Conservation (phyloP, 1,140 invertebrate genomes). For the Rhynchophorus ferrugineus region DNA sequence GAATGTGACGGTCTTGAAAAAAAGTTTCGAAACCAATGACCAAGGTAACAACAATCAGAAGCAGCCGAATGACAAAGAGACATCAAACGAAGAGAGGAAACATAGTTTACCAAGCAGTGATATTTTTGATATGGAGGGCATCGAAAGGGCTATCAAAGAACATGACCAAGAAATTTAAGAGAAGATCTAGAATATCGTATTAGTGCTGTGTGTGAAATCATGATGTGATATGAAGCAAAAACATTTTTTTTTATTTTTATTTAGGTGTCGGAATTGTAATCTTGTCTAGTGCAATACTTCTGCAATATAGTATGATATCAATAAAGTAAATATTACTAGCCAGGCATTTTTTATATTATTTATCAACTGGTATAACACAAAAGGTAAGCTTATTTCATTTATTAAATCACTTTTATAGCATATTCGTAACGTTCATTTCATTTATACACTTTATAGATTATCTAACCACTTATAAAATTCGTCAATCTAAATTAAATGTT, state of each 20-base stretch:
- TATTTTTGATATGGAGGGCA: constrained; percentile 18
- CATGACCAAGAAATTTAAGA: not conserved
- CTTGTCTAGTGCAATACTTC: not conserved
- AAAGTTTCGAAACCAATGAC: not conserved
- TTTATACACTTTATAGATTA: too few relatives aligned
- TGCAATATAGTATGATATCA: not conserved
- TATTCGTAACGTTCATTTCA: too few relatives aligned
- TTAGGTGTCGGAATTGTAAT: not conserved
- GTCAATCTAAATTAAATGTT: too few relatives aligned
- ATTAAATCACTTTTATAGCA: too few relatives aligned
- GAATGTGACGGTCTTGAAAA: constrained; percentile 13
- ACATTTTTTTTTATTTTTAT: not conserved
- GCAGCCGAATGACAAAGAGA: not conserved
- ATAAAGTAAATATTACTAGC: too few relatives aligned
- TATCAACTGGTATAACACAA: too few relatives aligned
- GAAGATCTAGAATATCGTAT: not conserved
- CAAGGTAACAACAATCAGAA: not conserved
- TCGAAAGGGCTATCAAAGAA: constrained; percentile 7
- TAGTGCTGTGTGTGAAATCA: constrained; percentile 4
- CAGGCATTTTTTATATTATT: too few relatives aligned
- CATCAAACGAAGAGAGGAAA: not conserved
- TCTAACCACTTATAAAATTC: too few relatives aligned
- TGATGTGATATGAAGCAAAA: not conserved
- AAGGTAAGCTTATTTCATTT: too few relatives aligned
- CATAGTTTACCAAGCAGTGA: constrained; percentile 6